Evolutionary conservation across 1,140 invertebrate species (phyloP).

Genomic region (Drosophila pandora): DNA sequence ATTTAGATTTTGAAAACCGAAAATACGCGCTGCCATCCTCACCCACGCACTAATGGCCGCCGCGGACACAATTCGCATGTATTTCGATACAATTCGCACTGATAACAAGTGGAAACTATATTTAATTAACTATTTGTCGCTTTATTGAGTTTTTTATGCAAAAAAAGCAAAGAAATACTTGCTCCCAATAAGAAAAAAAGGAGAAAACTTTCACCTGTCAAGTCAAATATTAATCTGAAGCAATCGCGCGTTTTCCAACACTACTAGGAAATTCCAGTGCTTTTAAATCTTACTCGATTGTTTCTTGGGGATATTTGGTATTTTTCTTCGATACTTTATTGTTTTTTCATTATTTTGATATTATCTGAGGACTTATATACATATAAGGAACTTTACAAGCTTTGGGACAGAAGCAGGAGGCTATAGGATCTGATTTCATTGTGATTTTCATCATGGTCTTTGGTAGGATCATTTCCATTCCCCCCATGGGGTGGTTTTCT

Average conservation of each 20-base stretch:
- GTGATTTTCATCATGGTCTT: too few species aligned
- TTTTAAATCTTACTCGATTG: neutral
- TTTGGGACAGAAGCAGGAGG: too few species aligned
- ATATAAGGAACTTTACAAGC: too few species aligned
- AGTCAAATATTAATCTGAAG: neutral
- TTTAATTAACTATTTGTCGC: neutral
- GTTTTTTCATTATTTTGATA: too few species aligned
- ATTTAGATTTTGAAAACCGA: neutral
- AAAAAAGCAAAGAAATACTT: neutral
- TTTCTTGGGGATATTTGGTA: too few species aligned
- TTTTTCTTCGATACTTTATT: too few species aligned
- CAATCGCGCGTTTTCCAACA: neutral
- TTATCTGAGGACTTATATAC: too few species aligned
- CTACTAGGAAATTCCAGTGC: neutral
- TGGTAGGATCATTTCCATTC: too few species aligned
- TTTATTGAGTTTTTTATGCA: neutral
- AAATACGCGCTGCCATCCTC: neutral
- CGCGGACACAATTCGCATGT: neutral
- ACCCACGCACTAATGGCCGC: neutral
- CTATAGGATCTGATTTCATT: too few species aligned
- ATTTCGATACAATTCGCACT: neutral
- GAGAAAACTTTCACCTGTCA: neutral
- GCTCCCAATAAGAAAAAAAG: neutral
- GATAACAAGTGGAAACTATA: neutral
- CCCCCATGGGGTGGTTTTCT: too few species aligned